Conservation (phyloP, 2,113 vertebrate genomes). For the Isichthys henryi region DNA sequence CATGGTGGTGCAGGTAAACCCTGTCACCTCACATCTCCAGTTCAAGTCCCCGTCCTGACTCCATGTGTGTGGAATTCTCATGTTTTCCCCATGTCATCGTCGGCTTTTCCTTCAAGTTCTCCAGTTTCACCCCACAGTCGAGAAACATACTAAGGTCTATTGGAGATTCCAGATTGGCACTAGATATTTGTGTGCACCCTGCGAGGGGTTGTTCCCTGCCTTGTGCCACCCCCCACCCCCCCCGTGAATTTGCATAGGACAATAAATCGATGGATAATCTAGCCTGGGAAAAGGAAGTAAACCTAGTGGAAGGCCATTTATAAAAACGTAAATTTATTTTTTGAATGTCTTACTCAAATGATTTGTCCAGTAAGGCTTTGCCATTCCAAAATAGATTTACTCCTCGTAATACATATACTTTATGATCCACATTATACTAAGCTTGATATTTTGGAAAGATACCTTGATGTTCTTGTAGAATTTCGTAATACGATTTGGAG, state of each 20-base stretch:
- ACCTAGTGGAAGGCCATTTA: not conserved
- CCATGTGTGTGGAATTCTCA: not conserved
- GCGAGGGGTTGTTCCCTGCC: not conserved
- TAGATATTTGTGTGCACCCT: not conserved
- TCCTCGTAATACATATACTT: not conserved
- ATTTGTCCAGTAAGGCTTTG: not conserved
- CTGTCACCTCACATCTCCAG: not conserved
- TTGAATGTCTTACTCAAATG: not conserved
- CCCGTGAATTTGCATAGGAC: not conserved
- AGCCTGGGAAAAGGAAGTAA: not conserved
- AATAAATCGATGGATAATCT: not conserved
- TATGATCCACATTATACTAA: not conserved
- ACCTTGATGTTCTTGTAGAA: not conserved
- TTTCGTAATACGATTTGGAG: not conserved
- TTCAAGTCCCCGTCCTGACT: not conserved
- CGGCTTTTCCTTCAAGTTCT: not conserved
- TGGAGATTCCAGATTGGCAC: not conserved
- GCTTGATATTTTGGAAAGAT: not conserved
- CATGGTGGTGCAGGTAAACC: not conserved
- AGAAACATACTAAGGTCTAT: not conserved
- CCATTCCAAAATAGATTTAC: not conserved
- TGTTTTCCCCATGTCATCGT: not conserved
- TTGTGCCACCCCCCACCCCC: not conserved
- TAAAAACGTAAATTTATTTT: not conserved
- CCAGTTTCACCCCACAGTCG: not conserved